Base-by-base conservation (phyloP, 2,113 vertebrate species). In the Atractosteus spatula region DNA sequence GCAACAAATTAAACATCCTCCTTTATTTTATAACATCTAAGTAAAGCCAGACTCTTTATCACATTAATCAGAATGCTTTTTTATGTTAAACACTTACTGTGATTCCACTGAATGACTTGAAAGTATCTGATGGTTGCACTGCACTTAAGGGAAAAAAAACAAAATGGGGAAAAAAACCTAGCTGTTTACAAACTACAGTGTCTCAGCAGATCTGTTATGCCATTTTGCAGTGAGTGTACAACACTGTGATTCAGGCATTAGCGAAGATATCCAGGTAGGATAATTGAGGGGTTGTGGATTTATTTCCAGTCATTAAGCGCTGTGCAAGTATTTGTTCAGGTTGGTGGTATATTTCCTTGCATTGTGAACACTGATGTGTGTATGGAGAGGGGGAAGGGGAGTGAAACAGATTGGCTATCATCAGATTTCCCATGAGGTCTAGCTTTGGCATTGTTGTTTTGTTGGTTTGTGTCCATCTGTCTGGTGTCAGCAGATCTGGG, bases 181-280 rank as follows among this genome's bases (percentile, higher is more conserved):
- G 62, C 64, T 75, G 78, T 77, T 61, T 42, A 6, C 14, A 54
- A 41, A 10, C 43, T 7, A 55, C 8, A 17, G 45, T 67, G 70
- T 69, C 65, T 29, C 51, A 3, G 63, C 68, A 74, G 75, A 70
- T 75, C 69, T 14, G 66, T 65, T 69, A 75, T 75, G 5, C 77
- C 62, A 16, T 42, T 41, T 61, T 70, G 62, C 71, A 74, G 70
- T 29, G 59, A 66, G 64, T 45, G 51, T 11, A 66, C 68, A 76
- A 78, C 64, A 74, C 68, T 75, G 75, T 78, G 81, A 83, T 81
- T 83, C 79, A 83, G 77, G 76, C 76, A 72, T 71, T 51, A 66
- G 71, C 65, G 79, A 44, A 76, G 79, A 79, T 79, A 81, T 81
- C 72, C 66, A 83, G 77, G 79, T 72, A 51, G 67, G 41, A 43